Conservation (phyloP, 53 echinoderm and acorn worm genomes). For the Glandiceps talaboti region DNA sequence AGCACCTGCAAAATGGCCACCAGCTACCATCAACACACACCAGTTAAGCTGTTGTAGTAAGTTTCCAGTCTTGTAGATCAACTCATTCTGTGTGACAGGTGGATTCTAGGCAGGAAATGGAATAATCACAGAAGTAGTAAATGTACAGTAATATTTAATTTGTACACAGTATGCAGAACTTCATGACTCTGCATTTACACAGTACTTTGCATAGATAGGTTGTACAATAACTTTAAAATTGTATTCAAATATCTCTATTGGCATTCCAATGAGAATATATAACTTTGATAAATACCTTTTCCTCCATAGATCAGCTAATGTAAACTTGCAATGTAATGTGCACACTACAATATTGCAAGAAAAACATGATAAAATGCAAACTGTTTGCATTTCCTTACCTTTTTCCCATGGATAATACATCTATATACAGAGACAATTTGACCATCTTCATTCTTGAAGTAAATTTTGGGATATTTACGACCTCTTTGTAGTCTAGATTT, state of each 20-base stretch:
- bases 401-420: conserved; percentile 77
- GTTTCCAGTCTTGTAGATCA: conserved; percentile 46
- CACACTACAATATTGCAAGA: too few species aligned
- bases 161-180: too few species aligned
- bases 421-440: conserved; percentile 68
- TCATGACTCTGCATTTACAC: too few species aligned
- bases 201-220: too few species aligned
- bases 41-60: conserved; percentile 45
- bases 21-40: conserved; percentile 85
- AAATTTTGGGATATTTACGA: conserved; percentile 53
- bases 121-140: too few species aligned
- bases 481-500: conserved; percentile 10
- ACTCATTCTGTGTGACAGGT: conserved; percentile 50
- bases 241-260: too few species aligned
- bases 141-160: too few species aligned
- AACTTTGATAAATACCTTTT: too few species aligned
- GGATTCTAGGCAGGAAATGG: conserved; percentile 24
- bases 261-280: too few species aligned
- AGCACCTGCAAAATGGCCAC: conserved; percentile 97
- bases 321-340: too few species aligned
- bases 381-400: conserved; percentile 20
- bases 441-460: conserved; percentile 54
- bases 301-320: too few species aligned
- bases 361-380: not conserved
- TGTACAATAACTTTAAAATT: too few species aligned